Evolutionary conservation across 2,113 vertebrate genomes (phyloP).

Genomic region (Mungos mungo): DNA sequence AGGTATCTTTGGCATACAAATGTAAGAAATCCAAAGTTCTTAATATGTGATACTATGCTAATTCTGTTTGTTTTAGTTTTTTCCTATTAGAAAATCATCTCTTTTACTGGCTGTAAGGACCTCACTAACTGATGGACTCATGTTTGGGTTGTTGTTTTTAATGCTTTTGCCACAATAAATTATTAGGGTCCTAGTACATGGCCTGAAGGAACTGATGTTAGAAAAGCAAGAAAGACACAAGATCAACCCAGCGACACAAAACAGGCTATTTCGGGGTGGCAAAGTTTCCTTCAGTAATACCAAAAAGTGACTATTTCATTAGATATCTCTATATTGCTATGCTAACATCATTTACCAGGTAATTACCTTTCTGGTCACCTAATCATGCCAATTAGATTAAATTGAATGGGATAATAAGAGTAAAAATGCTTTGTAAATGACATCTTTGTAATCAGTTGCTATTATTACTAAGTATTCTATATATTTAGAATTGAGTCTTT

Average conservation of each 20-base stretch:
- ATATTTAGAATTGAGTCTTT: neutral
- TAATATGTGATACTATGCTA: neutral
- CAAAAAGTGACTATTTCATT: neutral
- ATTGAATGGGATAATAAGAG: neutral
- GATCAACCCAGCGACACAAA: neutral
- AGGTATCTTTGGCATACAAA: neutral
- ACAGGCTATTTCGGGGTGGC: neutral
- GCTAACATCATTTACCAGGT: neutral
- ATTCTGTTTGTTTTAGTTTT: neutral
- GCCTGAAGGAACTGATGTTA: neutral
- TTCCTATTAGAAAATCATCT: neutral
- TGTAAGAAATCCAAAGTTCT: neutral
- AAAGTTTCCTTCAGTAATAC: neutral
- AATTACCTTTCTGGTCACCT: neutral
- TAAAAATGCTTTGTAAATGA: neutral
- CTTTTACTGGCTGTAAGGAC: neutral
- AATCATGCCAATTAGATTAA: neutral
- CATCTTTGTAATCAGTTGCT: neutral
- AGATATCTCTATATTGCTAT: neutral
- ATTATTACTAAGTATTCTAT: neutral
- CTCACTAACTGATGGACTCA: neutral
- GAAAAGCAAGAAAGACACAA: neutral
- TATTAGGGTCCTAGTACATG: neutral
- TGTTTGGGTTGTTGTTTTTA: neutral
- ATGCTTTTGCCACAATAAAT: slow-evolving; percentile 6